Evolutionary conservation across 2,888 invertebrate species (phyloP), one percentile per base, ranked within the genome.

Genomic region (Epinotia brunnichana): DNA sequence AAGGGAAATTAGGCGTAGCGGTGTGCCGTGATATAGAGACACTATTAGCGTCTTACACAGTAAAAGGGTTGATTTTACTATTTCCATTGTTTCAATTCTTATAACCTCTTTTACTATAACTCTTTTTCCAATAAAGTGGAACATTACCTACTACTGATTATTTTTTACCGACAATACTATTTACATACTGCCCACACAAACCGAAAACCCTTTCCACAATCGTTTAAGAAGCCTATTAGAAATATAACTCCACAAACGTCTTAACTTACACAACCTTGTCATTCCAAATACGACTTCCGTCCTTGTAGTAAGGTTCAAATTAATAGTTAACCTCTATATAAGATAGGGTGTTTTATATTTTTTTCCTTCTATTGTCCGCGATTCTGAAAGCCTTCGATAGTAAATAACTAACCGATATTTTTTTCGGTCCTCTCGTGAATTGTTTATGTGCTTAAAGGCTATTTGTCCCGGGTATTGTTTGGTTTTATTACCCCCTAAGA

Each of bases 381-480:
- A 62, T 72, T 66, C 66, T 41, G 54, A 67, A 53, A 56, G 61
- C 72, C 35, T 66, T 48, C 61, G 59, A 60, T 56, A 72, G 72
- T 62, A 72, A 71, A 71, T 74, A 71, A 48, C 61, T 74, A 74
- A 68, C 73, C 71, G 76, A 74, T 73, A 73, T 74, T 69, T 76
- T 74, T 74, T 74, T 62, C 71, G 44, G 77, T 74, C 78, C 80
- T 78, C 75, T 80, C 77, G 72, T 88, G 85, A 83, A 87, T 87
- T 81, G 82, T 86, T 85, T 83, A 86, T 85, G 77, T 74, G 74
- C 79, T 78, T 81, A 78, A 77, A 78, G 81, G 80, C 79, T 81
- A 83, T 84, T 84, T 82, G 80, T 82, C 80, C 74, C 71, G 73
- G 68, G 39, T 77, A 78, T 77, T 80, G 79, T 80, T 80, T 77